phyloP scores from a whole-genome alignment of 2,113 vertebrate genomes.

The Vidua macroura region DNA sequence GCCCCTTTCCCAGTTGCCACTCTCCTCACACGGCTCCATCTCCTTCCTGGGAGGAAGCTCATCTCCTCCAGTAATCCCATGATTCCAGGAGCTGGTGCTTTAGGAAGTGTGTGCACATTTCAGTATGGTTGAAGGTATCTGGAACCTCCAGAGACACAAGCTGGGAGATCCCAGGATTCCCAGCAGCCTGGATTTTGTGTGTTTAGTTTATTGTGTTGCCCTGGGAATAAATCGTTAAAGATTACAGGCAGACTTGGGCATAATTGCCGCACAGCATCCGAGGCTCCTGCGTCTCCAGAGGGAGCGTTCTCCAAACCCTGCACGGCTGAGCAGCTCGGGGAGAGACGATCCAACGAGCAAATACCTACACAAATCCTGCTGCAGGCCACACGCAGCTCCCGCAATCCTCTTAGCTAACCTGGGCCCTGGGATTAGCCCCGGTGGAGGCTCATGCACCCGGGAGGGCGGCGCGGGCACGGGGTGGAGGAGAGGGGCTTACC shows the following conservation, averaged over 20 bases:
- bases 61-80: background rate
- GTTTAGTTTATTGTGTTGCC: constrained; percentile 61
- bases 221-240: constrained; percentile 59
- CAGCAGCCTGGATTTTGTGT: constrained; percentile 55
- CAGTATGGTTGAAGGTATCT: background rate
- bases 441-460: background rate
- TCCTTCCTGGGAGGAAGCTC: background rate
- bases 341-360: constrained; percentile 4
- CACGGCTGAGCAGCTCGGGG: constrained; percentile 6
- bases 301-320: constrained; percentile 39
- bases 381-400: constrained; percentile 41
- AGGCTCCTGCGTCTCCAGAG: constrained; percentile 39
- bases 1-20: background rate
- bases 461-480: background rate
- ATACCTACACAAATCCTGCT: constrained; percentile 13
- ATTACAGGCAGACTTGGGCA: constrained; percentile 22
- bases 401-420: background rate
- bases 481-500: background rate
- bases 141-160: background rate
- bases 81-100: background rate
- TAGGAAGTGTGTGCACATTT: background rate
- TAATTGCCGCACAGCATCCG: constrained; percentile 15
- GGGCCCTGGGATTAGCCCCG: constrained; percentile 2
- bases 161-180: constrained; percentile 41
- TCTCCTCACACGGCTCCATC: background rate